A percentile compares a stretch with the other conserved stretches of the same genome.
These are phyloP conservation scores for Hippocampus kuda DNA, from an alignment of 2,797 vertebrate species.

Conservation along the genomic window DNA sequence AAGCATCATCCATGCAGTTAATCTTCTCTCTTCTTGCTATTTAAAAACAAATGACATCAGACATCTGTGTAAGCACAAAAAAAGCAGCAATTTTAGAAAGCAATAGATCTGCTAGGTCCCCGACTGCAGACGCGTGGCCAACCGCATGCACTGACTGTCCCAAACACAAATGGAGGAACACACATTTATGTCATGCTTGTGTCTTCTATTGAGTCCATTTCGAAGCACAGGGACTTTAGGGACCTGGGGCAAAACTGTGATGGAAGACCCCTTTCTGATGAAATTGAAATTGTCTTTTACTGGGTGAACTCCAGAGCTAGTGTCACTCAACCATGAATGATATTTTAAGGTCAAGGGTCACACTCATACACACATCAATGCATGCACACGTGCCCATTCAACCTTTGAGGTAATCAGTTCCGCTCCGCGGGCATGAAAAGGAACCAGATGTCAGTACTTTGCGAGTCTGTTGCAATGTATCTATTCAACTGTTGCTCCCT, in stretches of 20 bases:
- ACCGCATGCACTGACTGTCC: conserved; percentile 18
- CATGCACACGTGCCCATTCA: conserved; percentile 24
- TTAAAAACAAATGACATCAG: conserved; percentile 51
- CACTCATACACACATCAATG: conserved; percentile 9
- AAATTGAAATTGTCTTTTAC: conserved; percentile 30
- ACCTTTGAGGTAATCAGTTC: conserved; percentile 51
- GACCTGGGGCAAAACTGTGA: conserved; percentile 26
- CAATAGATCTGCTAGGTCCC: conserved; percentile 34
- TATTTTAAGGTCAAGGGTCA: conserved; percentile 36
- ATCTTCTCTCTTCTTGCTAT: conserved; percentile 29
- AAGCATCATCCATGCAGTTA: conserved; percentile 31
- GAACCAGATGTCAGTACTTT: conserved; percentile 57
- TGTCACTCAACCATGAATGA: conserved; percentile 38
- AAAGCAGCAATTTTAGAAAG: conserved; percentile 32
- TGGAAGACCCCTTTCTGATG: conserved; percentile 21
- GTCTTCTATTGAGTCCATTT: conserved; percentile 22
- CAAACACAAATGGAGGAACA: conserved; percentile 29
- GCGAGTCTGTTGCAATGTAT: conserved; percentile 33
- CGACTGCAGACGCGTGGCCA: conserved; percentile 30
- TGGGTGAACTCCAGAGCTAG: conserved; percentile 22
- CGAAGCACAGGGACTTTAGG: conserved; percentile 16
- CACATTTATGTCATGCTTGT: conserved; percentile 23
- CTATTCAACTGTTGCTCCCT: conserved; percentile 27
- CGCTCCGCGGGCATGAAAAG: conserved; percentile 56
- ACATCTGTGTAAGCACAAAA: conserved; percentile 43